phyloP scores from a whole-genome alignment of 1,140 invertebrate genomes.

The Drosophila simulans region DNA sequence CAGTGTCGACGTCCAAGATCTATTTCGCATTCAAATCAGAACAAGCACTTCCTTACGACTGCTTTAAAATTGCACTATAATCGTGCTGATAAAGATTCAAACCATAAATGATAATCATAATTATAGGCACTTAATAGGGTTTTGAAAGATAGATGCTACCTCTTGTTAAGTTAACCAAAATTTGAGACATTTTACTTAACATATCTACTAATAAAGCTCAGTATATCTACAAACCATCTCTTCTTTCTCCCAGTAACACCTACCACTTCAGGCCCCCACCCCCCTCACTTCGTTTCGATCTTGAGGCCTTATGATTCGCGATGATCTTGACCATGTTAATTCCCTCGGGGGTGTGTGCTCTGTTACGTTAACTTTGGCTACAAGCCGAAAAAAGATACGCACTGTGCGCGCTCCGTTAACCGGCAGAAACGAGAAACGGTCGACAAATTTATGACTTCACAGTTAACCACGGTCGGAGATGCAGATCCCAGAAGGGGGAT shows the following conservation, averaged over 20 bases:
- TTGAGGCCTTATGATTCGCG: neutral
- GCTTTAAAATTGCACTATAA: too few relatives aligned
- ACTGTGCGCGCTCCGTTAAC: constrained; percentile 37
- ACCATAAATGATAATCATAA: too few relatives aligned
- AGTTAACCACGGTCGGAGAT: constrained; percentile 25
- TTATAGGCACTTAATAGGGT: too few relatives aligned
- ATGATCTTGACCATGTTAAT: constrained; percentile 45
- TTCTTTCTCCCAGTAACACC: too few relatives aligned
- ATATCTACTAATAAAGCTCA: too few relatives aligned
- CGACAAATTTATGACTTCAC: constrained; percentile 71
- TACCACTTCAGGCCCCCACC: too few relatives aligned
- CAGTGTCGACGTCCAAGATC: neutral
- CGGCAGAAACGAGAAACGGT: constrained; percentile 24
- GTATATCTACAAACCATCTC: too few relatives aligned
- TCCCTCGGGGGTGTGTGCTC: constrained; percentile 40
- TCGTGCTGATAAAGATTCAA: too few relatives aligned
- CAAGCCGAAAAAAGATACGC: constrained; percentile 29
- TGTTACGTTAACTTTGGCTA: constrained; percentile 29
- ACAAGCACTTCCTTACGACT: too few relatives aligned
- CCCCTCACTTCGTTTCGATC: neutral
- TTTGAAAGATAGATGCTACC: too few relatives aligned
- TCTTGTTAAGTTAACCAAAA: too few relatives aligned
- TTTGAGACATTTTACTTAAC: too few relatives aligned
- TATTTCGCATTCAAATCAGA: neutral
- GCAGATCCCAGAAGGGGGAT: constrained; percentile 12